Conservation (phyloP, 2,797 vertebrate species). For the Bryconaethiops microstoma region DNA sequence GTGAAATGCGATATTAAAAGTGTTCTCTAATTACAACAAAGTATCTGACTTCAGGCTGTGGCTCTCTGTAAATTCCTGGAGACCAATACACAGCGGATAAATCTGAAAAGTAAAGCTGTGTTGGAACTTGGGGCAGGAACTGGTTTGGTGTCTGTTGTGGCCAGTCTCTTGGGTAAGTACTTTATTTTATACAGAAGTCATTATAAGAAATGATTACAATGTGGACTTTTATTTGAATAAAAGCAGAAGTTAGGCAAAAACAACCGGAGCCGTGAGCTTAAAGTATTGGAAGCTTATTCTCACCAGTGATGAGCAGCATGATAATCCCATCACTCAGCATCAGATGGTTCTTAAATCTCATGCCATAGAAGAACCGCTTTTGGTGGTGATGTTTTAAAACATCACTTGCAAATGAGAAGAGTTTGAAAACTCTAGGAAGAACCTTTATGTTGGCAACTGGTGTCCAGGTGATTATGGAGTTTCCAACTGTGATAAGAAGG, state of each 20-base stretch:
- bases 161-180: constrained; percentile 84
- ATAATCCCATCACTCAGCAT: too few relatives aligned
- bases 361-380: too few relatives aligned
- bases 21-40: background rate
- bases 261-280: background rate
- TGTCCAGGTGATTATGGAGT: too few relatives aligned
- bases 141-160: constrained; percentile 86
- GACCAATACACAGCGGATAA: constrained; percentile 75
- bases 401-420: too few relatives aligned
- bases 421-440: too few relatives aligned
- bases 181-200: background rate
- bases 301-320: background rate
- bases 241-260: too few relatives aligned
- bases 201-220: background rate
- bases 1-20: background rate
- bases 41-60: constrained; percentile 72
- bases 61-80: constrained; percentile 82
- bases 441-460: too few relatives aligned
- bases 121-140: constrained; percentile 88
- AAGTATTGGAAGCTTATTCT: background rate
- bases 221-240: too few relatives aligned
- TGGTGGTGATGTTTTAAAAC: too few relatives aligned
- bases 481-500: too few relatives aligned
- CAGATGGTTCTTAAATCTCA: too few relatives aligned
- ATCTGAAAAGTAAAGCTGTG: constrained; percentile 63